A percentile compares a stretch with the other conserved stretches of the same genome.
These are phyloP conservation scores for Cremastinae sp. DNA, from an alignment of 2,888 invertebrate genomes.

Conservation along the genomic window DNA sequence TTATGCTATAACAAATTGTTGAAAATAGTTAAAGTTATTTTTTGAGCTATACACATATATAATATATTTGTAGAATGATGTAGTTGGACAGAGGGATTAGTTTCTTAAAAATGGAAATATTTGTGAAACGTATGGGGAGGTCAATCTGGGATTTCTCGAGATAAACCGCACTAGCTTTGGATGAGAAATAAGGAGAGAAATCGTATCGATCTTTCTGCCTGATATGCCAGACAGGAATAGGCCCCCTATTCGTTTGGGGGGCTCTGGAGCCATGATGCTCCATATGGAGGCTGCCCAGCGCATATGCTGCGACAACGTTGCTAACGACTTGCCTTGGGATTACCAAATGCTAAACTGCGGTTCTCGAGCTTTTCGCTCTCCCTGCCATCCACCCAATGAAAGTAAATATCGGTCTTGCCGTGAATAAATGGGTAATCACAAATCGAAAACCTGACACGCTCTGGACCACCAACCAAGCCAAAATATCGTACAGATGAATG, in stretches of 20 bases:
- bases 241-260: conserved; percentile 57
- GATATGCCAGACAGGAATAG: conserved; percentile 41
- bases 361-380: conserved; percentile 64
- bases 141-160: conserved; percentile 35
- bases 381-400: conserved; percentile 70
- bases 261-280: conserved; percentile 74
- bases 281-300: conserved; percentile 80
- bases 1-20: too few relatives aligned
- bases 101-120: conserved; percentile 9
- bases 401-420: conserved; percentile 76
- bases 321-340: conserved; percentile 79
- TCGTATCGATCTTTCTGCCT: conserved; percentile 71
- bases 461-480: conserved; percentile 1
- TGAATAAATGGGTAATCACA: conserved; percentile 73
- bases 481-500: neutral
- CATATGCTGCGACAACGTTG: conserved; percentile 80
- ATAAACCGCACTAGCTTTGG: conserved; percentile 60
- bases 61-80: too few relatives aligned
- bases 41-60: too few relatives aligned
- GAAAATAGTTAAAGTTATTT: too few relatives aligned
- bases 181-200: conserved; percentile 59
- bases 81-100: neutral
- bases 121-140: conserved; percentile 61
- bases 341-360: conserved; percentile 78
- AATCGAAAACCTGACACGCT: conserved; percentile 53